phyloP scores from a whole-genome alignment of 2,113 vertebrate genomes.

The Nothoprocta pentlandii region DNA sequence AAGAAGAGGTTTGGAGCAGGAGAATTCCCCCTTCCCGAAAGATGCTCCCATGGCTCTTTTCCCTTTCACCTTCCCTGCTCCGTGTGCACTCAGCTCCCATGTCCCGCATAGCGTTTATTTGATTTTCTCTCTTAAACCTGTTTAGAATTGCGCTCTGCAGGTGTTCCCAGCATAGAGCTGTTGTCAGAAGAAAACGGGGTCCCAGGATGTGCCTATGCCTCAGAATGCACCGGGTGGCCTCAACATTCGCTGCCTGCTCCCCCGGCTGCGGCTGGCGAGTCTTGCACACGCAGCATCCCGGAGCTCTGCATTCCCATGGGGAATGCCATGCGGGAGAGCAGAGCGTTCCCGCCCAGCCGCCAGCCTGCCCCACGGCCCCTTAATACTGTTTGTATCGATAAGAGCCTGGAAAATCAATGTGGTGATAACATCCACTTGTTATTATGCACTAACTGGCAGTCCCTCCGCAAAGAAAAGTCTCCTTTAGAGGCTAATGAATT shows the following conservation, averaged over 20 bases:
- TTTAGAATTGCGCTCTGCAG: background rate
- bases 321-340: background rate
- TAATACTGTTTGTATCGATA: background rate
- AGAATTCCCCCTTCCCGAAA: accelerated
- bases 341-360: accelerated
- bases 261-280: background rate
- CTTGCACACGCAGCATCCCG: background rate
- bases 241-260: background rate
- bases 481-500: background rate
- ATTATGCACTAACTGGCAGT: background rate
- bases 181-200: background rate
- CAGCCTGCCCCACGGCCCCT: background rate
- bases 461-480: background rate
- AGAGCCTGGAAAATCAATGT: background rate
- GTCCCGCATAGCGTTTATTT: no score
- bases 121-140: background rate
- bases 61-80: no score
- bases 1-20: background rate
- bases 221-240: background rate
- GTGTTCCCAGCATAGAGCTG: background rate
- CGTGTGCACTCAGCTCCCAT: no score
- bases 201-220: background rate
- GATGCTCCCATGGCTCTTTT: background rate
- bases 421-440: accelerated
- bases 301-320: no score